Evolutionary conservation across 2,797 vertebrate species (phyloP).

Genomic region (Xyrichtys novacula): DNA sequence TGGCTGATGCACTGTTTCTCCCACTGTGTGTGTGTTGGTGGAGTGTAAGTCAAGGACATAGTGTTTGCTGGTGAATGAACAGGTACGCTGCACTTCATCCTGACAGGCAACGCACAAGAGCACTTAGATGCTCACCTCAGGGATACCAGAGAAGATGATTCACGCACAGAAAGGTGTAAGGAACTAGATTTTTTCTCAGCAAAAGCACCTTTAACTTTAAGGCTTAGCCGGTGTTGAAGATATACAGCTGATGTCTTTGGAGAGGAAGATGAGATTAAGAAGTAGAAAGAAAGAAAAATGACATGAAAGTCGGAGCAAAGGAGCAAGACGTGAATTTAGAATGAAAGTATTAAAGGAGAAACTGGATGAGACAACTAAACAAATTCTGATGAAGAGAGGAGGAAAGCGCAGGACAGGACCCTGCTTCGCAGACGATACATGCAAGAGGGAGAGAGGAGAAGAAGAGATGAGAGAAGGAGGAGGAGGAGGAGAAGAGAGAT

Average conservation of each 20-base stretch:
- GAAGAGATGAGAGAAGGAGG: constrained; percentile 44
- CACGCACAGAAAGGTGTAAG: constrained; percentile 13
- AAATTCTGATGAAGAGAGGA: constrained; percentile 34
- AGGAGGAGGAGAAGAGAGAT: constrained; percentile 27
- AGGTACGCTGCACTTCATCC: constrained; percentile 43
- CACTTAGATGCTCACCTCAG: constrained; percentile 27
- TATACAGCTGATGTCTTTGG: neutral
- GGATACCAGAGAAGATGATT: neutral
- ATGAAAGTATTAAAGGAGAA: constrained; percentile 15
- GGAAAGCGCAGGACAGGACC: constrained; percentile 59
- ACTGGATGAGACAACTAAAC: constrained; percentile 28
- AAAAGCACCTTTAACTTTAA: constrained; percentile 38
- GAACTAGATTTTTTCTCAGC: constrained; percentile 30
- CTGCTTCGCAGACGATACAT: constrained; percentile 61
- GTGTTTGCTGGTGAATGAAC: constrained; percentile 48
- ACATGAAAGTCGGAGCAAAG: constrained; percentile 20
- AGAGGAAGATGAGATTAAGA: constrained; percentile 14
- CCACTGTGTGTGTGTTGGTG: constrained; percentile 16
- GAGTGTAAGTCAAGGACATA: constrained; percentile 58
- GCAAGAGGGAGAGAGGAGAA: constrained; percentile 46
- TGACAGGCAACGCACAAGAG: constrained; percentile 15
- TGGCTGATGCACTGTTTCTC: constrained; percentile 36
- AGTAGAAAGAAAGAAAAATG: constrained; percentile 25
- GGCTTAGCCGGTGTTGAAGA: constrained; percentile 8
- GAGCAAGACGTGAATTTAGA: constrained; percentile 38